Percentiles rank a stretch among this genome's conserved stretches.
Conservation (phyloP, 2,888 invertebrate genomes). For the Aleiodes testaceus region DNA sequence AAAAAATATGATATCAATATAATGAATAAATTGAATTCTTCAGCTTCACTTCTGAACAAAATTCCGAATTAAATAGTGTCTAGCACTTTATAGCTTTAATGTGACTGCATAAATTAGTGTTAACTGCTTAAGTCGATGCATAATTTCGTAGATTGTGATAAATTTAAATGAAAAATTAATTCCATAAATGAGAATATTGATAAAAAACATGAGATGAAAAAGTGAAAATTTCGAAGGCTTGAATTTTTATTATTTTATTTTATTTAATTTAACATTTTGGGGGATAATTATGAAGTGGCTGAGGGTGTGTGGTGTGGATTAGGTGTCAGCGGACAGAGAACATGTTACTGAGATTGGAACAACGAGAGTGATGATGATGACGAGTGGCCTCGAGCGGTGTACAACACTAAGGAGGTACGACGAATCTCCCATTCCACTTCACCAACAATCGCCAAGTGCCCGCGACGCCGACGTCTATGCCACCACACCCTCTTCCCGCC, state of each 20-base stretch:
- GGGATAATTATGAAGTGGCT: slow-evolving; percentile 57
- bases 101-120: slow-evolving; percentile 24
- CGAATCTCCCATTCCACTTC: slow-evolving; percentile 58
- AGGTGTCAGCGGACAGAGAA: slow-evolving; percentile 68
- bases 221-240: slow-evolving; percentile 11
- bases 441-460: slow-evolving; percentile 59
- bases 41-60: not conserved
- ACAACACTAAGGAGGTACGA: slow-evolving; percentile 54
- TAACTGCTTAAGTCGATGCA: not conserved
- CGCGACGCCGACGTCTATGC: slow-evolving; percentile 65
- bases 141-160: not conserved
- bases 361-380: slow-evolving; percentile 56
- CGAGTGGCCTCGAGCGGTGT: slow-evolving; percentile 50
- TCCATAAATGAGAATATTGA: too few relatives aligned
- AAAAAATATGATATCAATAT: too few relatives aligned
- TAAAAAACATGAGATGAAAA: slow-evolving; percentile 5
- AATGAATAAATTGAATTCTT: too few relatives aligned
- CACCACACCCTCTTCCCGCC: slow-evolving; percentile 68
- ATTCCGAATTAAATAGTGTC: not conserved
- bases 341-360: slow-evolving; percentile 60
- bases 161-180: too few relatives aligned
- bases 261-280: not conserved
- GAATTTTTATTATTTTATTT: too few relatives aligned
- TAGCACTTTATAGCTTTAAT: slow-evolving; percentile 20
- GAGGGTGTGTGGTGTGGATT: slow-evolving; percentile 70